Evolutionary conservation across 2,888 invertebrate species (phyloP).

Genomic region (Protonemura montana): DNA sequence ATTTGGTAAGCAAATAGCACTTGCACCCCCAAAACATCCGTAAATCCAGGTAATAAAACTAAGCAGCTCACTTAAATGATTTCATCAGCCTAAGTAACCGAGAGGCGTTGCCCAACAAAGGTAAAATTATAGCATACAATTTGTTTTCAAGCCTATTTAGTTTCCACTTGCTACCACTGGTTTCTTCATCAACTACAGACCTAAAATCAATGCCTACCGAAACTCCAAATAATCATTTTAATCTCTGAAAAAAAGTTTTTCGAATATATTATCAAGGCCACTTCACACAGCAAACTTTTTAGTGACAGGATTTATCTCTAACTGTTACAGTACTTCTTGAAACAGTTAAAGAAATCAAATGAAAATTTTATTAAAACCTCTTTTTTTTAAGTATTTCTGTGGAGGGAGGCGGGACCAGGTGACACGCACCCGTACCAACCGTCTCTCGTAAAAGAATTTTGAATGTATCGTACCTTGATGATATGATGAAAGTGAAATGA

Average conservation of each 20-base stretch:
- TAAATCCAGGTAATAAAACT: background rate
- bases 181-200: background rate
- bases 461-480: conserved; percentile 7
- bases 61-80: background rate
- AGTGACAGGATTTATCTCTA: background rate
- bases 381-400: background rate
- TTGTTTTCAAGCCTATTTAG: background rate
- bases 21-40: too few relatives aligned
- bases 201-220: background rate
- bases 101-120: background rate
- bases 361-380: background rate
- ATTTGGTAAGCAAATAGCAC: too few relatives aligned
- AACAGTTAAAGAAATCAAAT: background rate
- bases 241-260: background rate
- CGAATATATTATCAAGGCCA: background rate
- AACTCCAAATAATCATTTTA: background rate
- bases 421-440: background rate
- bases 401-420: background rate
- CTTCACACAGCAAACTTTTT: background rate
- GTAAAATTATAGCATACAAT: background rate
- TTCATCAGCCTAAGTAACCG: background rate
- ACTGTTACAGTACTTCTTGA: background rate
- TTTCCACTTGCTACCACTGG: background rate
- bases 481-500: background rate
- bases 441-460: conserved; percentile 15